Evolutionary conservation across 2,888 invertebrate species (phyloP), one percentile per base, ranked within the genome.

Genomic region (Mongoloraphidia duomilia): DNA sequence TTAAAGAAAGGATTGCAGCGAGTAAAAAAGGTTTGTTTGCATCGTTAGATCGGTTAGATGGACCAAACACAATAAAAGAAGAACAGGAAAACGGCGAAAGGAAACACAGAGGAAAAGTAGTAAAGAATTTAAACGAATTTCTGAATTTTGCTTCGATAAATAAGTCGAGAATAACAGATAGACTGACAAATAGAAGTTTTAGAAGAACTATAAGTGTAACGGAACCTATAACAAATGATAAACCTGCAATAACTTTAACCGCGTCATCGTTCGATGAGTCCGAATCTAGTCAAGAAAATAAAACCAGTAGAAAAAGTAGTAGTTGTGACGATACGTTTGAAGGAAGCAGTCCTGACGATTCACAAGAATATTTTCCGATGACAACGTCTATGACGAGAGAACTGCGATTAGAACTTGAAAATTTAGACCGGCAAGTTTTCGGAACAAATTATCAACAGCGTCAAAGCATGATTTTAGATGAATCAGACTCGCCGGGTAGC

Each of bases 301-400:
- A 60, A 52, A 49, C 50, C 40, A 65, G 65, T 2, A 63, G 63
- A 5, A 65, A 63, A 43, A 61, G 60, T 47, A 60, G 60, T 57
- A 56, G 61, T 56, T 39, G 49, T 51, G 61, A 64, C 44, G 62
- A 67, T 53, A 65, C 65, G 1, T 66, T 75, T 54, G 77, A 79
- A 50, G 77, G 78, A 44, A 78, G 77, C 56, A 86, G 86, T 53
- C 84, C 85, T 0, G 86, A 87, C 57, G 86, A 88, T 63, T 82
- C 83, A 2, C 82, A 85, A 57, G 84, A 84, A 61, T 89, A 88
- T 63, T 85, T 84, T 61, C 88, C 89, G 3, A 84, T 91, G 81
- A 86, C 87, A 1, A 89, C 87, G 5, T 86, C 89, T 3, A 85
- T 89, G 71, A 89, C 89, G 1, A 76, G 87, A 58, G 89, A 90